Evolutionary conservation across 2,797 vertebrate species (phyloP).

Genomic region (Eremophila alpestris): DNA sequence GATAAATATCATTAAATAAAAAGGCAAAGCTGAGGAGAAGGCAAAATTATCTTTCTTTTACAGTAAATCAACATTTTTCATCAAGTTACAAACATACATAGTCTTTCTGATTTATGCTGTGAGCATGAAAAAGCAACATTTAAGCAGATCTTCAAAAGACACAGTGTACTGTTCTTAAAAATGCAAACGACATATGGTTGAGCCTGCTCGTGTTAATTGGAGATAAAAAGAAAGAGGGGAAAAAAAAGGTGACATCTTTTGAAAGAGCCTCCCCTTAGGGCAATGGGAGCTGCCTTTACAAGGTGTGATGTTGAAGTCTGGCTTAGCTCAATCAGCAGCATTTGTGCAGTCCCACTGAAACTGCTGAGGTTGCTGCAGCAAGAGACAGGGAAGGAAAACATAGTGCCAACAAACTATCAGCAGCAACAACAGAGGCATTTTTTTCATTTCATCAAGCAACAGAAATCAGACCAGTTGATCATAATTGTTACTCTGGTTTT

Average conservation of each 20-base stretch:
- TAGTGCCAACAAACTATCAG: neutral
- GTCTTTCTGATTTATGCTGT: neutral
- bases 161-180: neutral
- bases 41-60: neutral
- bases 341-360: neutral
- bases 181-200: neutral
- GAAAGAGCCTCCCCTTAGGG: conserved; percentile 6
- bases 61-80: neutral
- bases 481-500: neutral
- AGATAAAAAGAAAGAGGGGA: neutral
- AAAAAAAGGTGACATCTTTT: neutral
- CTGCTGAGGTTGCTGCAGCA: neutral
- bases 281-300: conserved; percentile 19
- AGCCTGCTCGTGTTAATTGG: neutral
- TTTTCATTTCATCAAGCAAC: neutral
- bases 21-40: neutral
- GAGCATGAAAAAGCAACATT: neutral
- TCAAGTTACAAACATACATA: neutral
- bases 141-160: neutral
- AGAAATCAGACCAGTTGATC: neutral
- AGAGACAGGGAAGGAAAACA: neutral
- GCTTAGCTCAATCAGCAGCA: conserved; percentile 30
- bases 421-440: neutral
- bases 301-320: conserved; percentile 18
- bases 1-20: neutral